A percentile compares a stretch with the other conserved stretches of the same genome.
Evolutionary conservation across 2,888 invertebrate genomes (phyloP).

Genomic region (Drosophila melanosoma): DNA sequence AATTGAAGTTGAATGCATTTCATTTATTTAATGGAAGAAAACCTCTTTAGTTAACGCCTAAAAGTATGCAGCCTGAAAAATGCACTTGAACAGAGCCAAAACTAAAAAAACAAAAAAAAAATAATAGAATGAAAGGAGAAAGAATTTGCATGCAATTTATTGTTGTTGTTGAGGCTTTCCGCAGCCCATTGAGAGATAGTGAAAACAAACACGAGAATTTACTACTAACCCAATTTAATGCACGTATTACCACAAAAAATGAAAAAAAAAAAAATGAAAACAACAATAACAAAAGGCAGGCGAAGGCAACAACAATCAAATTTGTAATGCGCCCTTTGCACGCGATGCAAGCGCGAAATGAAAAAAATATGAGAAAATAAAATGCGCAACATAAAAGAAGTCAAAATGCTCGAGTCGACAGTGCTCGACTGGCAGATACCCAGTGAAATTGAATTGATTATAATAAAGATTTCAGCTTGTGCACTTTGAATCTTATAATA

Average conservation of each 20-base stretch:
- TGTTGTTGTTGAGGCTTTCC: slow-evolving; percentile 10
- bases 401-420: background rate
- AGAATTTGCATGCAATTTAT: slow-evolving; percentile 24
- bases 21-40: slow-evolving; percentile 27
- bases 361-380: slow-evolving; percentile 56
- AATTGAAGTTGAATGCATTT: slow-evolving; percentile 10
- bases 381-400: slow-evolving; percentile 59
- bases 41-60: slow-evolving; percentile 9
- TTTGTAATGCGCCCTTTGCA: slow-evolving; percentile 45
- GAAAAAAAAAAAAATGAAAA: slow-evolving; percentile 11
- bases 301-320: slow-evolving; percentile 16
- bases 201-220: slow-evolving; percentile 60
- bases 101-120: background rate
- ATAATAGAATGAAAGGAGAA: background rate
- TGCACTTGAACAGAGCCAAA: slow-evolving; percentile 16
- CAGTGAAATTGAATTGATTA: background rate
- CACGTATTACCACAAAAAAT: slow-evolving; percentile 36
- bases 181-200: slow-evolving; percentile 29
- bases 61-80: slow-evolving; percentile 44
- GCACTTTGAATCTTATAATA: too few relatives aligned
- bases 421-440: background rate
- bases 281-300: slow-evolving; percentile 9
- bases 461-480: background rate
- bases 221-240: slow-evolving; percentile 73
- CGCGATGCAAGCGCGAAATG: slow-evolving; percentile 51